A percentile compares a stretch with the other conserved stretches of the same genome.
Conservation (phyloP, 2,797 vertebrate genomes). For the Ctenopoma multispine region DNA sequence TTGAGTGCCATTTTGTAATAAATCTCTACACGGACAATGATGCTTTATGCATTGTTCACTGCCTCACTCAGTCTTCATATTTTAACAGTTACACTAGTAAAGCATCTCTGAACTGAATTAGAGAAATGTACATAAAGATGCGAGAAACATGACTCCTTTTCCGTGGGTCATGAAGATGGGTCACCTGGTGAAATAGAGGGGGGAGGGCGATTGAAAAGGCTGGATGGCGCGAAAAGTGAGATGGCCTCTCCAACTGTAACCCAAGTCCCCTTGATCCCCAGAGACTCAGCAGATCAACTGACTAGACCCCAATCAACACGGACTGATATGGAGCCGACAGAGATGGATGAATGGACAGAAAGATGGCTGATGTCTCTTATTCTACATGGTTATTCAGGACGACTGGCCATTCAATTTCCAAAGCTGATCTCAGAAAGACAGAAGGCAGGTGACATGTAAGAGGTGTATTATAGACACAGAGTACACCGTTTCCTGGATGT, state of each 20-base stretch:
- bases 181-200: slow-evolving; percentile 79
- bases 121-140: slow-evolving; percentile 20
- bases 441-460: slow-evolving; percentile 1
- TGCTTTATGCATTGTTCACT: slow-evolving; percentile 1
- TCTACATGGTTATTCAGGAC: slow-evolving; percentile 18
- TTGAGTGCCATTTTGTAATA: slow-evolving; percentile 11
- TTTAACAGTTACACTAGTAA: not conserved
- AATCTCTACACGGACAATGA: slow-evolving; percentile 19
- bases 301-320: slow-evolving; percentile 82
- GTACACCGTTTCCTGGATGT: not conserved
- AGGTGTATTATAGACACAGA: not conserved
- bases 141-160: slow-evolving; percentile 76
- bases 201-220: slow-evolving; percentile 75
- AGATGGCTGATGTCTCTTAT: slow-evolving; percentile 23
- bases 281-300: slow-evolving; percentile 78
- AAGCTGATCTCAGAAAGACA: slow-evolving; percentile 1
- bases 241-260: slow-evolving; percentile 83
- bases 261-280: slow-evolving; percentile 74
- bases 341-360: slow-evolving; percentile 47
- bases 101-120: slow-evolving; percentile 30
- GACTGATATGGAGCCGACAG: slow-evolving; percentile 61
- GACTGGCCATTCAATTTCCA: slow-evolving; percentile 17
- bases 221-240: slow-evolving; percentile 83
- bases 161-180: slow-evolving; percentile 78
- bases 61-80: not conserved